Percentiles rank a stretch among this genome's conserved stretches.
Evolutionary conservation across 2,797 vertebrate species (phyloP).

Genomic region (Mallotus villosus): DNA sequence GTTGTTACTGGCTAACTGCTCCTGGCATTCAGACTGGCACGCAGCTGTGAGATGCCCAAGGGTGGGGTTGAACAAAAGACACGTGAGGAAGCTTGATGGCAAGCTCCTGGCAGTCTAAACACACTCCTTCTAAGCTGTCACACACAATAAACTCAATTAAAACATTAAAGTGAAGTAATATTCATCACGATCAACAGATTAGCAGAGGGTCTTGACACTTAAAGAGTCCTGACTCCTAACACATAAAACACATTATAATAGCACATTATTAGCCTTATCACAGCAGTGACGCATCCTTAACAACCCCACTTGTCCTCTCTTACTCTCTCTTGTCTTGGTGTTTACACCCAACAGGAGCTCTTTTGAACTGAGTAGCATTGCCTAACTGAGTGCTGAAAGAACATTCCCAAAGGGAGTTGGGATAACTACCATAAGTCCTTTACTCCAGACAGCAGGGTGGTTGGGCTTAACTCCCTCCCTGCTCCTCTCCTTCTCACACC

Average conservation of each 20-base stretch:
- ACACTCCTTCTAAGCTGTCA: conserved; percentile 39
- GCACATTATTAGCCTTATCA: not conserved
- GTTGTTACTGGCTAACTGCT: not conserved
- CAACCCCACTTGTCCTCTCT: not conserved
- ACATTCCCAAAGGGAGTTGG: conserved; percentile 20
- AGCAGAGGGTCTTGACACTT: not conserved
- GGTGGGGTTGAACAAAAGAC: conserved; percentile 33
- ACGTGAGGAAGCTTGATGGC: conserved; percentile 29
- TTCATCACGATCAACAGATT: not conserved
- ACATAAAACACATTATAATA: not conserved
- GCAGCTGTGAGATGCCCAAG: conserved; percentile 51
- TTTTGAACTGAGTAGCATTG: conserved; percentile 30
- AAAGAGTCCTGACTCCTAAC: not conserved
- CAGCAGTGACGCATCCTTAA: not conserved
- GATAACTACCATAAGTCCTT: not conserved
- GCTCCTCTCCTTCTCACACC: not conserved
- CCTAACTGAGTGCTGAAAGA: conserved; percentile 23
- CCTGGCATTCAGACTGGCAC: conserved; percentile 31
- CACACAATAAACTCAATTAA: conserved; percentile 20
- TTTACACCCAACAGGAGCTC: conserved; percentile 36
- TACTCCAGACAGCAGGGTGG: not conserved
- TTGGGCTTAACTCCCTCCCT: not conserved
- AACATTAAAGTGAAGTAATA: conserved; percentile 13
- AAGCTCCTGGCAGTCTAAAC: conserved; percentile 14
- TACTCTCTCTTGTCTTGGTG: conserved; percentile 9